Base-by-base conservation (phyloP, 2,113 vertebrate species). In the Phrynosoma platyrhinos region DNA sequence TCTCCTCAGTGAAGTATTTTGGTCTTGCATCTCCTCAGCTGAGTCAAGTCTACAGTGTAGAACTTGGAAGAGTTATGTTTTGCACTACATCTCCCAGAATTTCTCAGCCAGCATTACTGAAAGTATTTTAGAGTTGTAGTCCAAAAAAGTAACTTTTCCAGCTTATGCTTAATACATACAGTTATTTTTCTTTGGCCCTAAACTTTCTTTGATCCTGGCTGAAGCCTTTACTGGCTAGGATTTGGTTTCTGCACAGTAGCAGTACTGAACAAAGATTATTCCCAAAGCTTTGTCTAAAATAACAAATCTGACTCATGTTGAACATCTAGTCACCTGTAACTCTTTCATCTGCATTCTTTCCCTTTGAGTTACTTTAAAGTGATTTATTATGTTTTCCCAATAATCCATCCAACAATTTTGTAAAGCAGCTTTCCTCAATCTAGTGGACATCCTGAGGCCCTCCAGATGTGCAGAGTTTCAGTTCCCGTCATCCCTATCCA, bases 241-340 rank as follows among this genome's bases (percentile, higher is more conserved):
- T 9, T 30, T 88, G 20, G 76, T 30, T 42, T 0, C 0, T 74
- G 72, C 40, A 69, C 79, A 87, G 27, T 74, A 83, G 27, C 27
- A 82, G 14, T n/a, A 86, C 62, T 74, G 20, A 4, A 0, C 72
- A 76, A 85, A 88, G 89, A 79, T 82, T 7, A 53, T 40, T 64
- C 40, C n/a, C 74, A 64, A 72, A 69, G 27, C 83, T 40, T 47
- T 89, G 82, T 71, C 2, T 0, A 32, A 72, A 82, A 20, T 53
- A 69, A 21, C 47, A 79, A 36, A 78, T 6, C 75, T 87, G 64
- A 42, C 82, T 79, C 47, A 32, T 72, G 36, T 30, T 68, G 75
- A 62, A 25, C 69, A 83, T 53, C 81, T 71, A 83, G 78, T 40
- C 75, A 83, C n/a, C 62, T 78, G 79, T 86, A 58, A 74, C 42